Conservation (phyloP, 2,797 vertebrate species). For the Acanthornis magna region DNA sequence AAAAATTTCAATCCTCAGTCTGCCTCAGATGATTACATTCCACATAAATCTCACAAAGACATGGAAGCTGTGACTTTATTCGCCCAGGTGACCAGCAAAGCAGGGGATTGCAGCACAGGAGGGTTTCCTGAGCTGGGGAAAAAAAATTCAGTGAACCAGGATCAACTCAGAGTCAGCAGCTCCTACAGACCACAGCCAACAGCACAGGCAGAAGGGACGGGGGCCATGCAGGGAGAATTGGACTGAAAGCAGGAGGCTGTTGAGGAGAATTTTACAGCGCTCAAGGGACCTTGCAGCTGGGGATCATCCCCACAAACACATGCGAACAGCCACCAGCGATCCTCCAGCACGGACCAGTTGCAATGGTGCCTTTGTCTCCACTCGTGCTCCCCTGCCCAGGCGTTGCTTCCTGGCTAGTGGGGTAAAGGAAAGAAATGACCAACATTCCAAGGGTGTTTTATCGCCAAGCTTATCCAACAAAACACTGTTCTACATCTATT, state of each 20-base stretch:
- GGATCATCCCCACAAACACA: too few relatives aligned
- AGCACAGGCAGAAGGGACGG: too few relatives aligned
- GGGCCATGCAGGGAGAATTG: background rate
- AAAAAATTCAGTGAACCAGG: background rate
- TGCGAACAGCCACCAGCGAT: background rate
- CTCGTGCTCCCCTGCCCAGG: background rate
- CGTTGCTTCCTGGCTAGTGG: accelerated
- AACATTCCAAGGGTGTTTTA: background rate
- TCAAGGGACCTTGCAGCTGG: background rate
- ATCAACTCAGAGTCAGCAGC: background rate
- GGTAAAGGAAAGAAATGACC: background rate
- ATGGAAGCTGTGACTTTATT: background rate
- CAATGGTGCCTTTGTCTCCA: background rate
- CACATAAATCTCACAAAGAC: background rate
- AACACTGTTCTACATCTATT: background rate
- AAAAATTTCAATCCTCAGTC: background rate
- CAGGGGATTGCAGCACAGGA: background rate
- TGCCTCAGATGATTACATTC: background rate
- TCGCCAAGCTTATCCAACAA: background rate
- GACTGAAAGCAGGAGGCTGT: background rate
- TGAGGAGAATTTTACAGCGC: background rate
- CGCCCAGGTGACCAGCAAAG: background rate
- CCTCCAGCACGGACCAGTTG: background rate
- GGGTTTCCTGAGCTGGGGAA: background rate
- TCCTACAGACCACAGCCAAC: background rate